Evolutionary conservation across 2,113 vertebrate genomes (phyloP), one percentile per base, ranked within the genome.

Genomic region (Corythornis madagascariensis): DNA sequence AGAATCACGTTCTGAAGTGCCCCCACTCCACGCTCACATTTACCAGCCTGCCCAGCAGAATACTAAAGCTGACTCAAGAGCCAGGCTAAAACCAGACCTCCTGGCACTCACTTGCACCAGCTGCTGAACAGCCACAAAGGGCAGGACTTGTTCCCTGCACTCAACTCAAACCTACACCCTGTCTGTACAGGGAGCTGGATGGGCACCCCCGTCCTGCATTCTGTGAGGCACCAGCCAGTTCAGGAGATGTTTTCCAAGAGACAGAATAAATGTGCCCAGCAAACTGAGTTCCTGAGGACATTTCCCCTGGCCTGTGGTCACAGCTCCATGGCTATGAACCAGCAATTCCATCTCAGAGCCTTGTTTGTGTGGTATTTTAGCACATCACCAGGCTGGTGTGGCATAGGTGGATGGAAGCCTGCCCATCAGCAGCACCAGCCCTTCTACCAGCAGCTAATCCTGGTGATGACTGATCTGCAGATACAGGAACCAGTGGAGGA

Each of bases 151-250:
- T 17, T 60, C 50, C 48, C 71, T 16, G 48, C n/a, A 42, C 2
- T 12, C 28, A 28, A 4, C 25, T 2, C 33, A 38, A 74, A 60
- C 61, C 77, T 10, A 11, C 7, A 0, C 7, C 48, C 48, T 1
- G 0, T 1, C 77, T 4, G 4, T 35, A 20, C 16, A 1, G 7
- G 22, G 16, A 45, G 10, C 2, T 2, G 55, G 75, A 31, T 17
- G 60, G 38, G 65, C 65, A 64, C 31, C 89, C 6, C 16, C 2
- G 1, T 14, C 65, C 67, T 5, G 7, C 45, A 28, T 13, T 29
- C 67, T 4, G 5, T 1, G 24, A 28, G 2, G 35, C 15, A 16
- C 18, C 52, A 6, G 3, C 6, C 0, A 0, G 29, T 56, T 56
- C 79, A 12, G 57, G 79, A 55, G 53, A 7, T 17, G 13, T 16